phyloP scores from a whole-genome alignment of 1,140 invertebrate species.

The Cyrtorhinus lividipennis region DNA sequence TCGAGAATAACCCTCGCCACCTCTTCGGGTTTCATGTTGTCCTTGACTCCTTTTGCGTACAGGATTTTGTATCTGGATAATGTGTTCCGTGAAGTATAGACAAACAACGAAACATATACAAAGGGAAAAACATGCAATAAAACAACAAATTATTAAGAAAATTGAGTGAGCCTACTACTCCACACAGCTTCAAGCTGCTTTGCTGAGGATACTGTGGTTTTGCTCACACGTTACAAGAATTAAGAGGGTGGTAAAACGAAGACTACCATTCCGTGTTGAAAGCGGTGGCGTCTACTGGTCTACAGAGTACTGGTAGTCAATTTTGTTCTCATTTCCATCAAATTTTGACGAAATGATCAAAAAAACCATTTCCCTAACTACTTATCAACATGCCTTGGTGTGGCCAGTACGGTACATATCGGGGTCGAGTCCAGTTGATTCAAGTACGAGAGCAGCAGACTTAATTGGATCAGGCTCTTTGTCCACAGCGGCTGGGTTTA shows the following conservation, averaged over 20 bases:
- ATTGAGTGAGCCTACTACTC: background rate
- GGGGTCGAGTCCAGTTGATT: conserved; percentile 60
- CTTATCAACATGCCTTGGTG: conserved; percentile 72
- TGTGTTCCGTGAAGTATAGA: background rate
- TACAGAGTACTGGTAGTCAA: conserved; percentile 5
- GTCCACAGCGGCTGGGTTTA: conserved; percentile 61
- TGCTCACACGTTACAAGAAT: conserved; percentile 14
- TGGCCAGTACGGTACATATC: conserved; percentile 88
- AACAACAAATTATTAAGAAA: conserved; percentile 14
- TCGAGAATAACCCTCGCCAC: conserved; percentile 80
- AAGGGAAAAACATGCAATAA: conserved; percentile 18
- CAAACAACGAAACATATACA: too few species aligned
- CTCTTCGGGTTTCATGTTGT: conserved; percentile 59
- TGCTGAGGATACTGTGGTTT: background rate
- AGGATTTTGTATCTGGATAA: conserved; percentile 87
- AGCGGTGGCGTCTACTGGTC: conserved; percentile 1
- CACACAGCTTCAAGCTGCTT: background rate
- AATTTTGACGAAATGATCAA: background rate
- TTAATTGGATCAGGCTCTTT: conserved; percentile 62
- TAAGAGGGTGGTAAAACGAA: too few species aligned
- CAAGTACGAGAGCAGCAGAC: conserved; percentile 65
- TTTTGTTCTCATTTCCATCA: background rate
- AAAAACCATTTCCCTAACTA: conserved; percentile 12
- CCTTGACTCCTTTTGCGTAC: conserved; percentile 61
- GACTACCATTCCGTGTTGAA: conserved; percentile 14